Evolutionary conservation across 1,140 invertebrate genomes (phyloP).

Genomic region (Rhopalosiphum maidis): DNA sequence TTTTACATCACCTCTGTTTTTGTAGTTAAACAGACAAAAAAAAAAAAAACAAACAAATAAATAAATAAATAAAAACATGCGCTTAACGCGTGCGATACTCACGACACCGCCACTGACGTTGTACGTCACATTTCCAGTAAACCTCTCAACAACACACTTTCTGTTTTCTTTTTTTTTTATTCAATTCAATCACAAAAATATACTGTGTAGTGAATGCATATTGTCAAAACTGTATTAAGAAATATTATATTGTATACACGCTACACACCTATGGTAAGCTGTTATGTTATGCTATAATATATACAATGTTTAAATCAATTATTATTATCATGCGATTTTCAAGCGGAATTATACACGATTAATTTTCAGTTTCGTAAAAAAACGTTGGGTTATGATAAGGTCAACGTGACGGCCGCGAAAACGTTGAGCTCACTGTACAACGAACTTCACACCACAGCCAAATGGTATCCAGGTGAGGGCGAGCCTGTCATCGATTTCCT

Average conservation of each 20-base stretch:
- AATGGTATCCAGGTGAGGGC: constrained; percentile 52
- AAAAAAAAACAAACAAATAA: background rate
- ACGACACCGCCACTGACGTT: background rate
- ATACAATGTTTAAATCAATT: background rate
- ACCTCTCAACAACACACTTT: background rate
- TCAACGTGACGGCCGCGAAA: constrained; percentile 42
- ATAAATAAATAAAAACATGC: background rate
- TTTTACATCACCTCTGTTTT: background rate
- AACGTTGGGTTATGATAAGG: constrained; percentile 51
- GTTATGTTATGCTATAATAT: background rate
- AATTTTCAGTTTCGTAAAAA: constrained; percentile 50
- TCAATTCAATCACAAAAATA: background rate
- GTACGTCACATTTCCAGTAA: background rate
- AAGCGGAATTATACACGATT: background rate
- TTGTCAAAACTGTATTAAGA: background rate
- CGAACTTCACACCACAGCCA: background rate
- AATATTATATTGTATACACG: background rate
- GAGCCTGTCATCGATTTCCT: constrained; percentile 52
- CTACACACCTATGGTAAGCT: background rate
- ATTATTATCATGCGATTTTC: background rate
- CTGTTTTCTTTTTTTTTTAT: background rate
- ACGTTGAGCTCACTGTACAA: constrained; percentile 25
- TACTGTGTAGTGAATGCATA: background rate
- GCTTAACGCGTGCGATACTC: background rate
- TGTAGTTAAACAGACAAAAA: background rate